A percentile compares a stretch with the other conserved stretches of the same genome.
Evolutionary conservation across 2,113 vertebrate genomes (phyloP).

Genomic region (Choloepus hoffmanni): DNA sequence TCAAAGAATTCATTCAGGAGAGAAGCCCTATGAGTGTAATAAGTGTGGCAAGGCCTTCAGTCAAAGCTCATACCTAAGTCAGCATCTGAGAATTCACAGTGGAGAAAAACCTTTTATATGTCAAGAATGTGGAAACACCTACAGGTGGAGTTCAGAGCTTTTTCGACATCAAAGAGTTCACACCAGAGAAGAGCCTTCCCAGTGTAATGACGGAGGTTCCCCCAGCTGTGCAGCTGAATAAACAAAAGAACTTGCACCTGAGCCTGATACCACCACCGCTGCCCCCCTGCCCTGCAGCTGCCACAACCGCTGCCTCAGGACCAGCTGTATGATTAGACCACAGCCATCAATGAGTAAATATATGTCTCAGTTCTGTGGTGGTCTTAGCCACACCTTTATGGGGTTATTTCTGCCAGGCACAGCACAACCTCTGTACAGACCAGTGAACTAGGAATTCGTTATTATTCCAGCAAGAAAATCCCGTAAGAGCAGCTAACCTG

Average conservation of each 20-base stretch:
- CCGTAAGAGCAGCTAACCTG: too few relatives aligned
- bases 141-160: slow-evolving; percentile 65
- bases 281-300: too few relatives aligned
- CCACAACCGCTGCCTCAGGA: too few relatives aligned
- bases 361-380: too few relatives aligned
- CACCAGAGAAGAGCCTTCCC: slow-evolving; percentile 36
- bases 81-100: slow-evolving; percentile 70
- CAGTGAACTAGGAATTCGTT: too few relatives aligned
- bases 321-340: too few relatives aligned
- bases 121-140: slow-evolving; percentile 74
- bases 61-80: slow-evolving; percentile 81
- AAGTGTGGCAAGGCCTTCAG: slow-evolving; percentile 82
- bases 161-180: slow-evolving; percentile 51
- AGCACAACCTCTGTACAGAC: too few relatives aligned
- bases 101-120: slow-evolving; percentile 72
- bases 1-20: slow-evolving; percentile 74
- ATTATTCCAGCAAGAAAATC: too few relatives aligned
- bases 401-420: too few relatives aligned
- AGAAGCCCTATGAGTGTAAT: slow-evolving; percentile 85
- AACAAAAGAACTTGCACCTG: not conserved
- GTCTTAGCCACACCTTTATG: too few relatives aligned
- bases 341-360: too few relatives aligned
- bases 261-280: too few relatives aligned
- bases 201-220: not conserved
- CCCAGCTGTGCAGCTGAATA: not conserved